Percentiles rank a stretch among this genome's conserved stretches.
Conservation (phyloP, 2,113 vertebrate genomes). For the Chaenocephalus aceratus region DNA sequence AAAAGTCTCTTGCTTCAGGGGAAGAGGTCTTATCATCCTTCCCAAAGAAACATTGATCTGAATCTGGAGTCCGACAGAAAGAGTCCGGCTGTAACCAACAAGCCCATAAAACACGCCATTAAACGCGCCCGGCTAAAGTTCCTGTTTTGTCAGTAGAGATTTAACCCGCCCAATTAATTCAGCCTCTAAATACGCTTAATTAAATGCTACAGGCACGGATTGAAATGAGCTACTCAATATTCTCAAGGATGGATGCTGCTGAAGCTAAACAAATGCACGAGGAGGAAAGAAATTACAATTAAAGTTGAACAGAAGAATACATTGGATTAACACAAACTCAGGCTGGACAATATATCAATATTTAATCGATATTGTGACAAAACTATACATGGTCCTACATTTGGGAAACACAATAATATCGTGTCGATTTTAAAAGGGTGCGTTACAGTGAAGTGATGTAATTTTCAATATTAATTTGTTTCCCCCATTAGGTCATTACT, state of each 20-base stretch:
- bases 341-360: no score
- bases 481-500: no score
- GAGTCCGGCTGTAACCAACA: slow-evolving; percentile 57
- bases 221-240: slow-evolving; percentile 54
- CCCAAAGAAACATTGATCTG: slow-evolving; percentile 74
- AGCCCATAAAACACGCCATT: slow-evolving; percentile 78
- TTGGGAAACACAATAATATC: no score
- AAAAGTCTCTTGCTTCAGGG: no score
- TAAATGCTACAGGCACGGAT: slow-evolving; percentile 59
- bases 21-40: slow-evolving; percentile 38
- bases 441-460: no score
- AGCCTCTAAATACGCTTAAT: slow-evolving; percentile 66
- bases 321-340: not conserved
- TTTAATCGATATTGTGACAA: no score
- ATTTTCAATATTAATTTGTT: no score
- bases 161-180: slow-evolving; percentile 68
- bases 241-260: slow-evolving; percentile 33
- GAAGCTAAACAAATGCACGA: slow-evolving; percentile 34
- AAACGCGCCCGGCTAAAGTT: slow-evolving; percentile 64
- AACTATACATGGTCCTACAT: no score
- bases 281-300: slow-evolving; percentile 3
- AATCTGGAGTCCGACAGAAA: slow-evolving; percentile 61
- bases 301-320: slow-evolving; percentile 16
- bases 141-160: slow-evolving; percentile 76
- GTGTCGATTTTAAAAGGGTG: no score